phyloP scores from a whole-genome alignment of 2,797 vertebrate species.

The Hydrocynus forskahlii region DNA sequence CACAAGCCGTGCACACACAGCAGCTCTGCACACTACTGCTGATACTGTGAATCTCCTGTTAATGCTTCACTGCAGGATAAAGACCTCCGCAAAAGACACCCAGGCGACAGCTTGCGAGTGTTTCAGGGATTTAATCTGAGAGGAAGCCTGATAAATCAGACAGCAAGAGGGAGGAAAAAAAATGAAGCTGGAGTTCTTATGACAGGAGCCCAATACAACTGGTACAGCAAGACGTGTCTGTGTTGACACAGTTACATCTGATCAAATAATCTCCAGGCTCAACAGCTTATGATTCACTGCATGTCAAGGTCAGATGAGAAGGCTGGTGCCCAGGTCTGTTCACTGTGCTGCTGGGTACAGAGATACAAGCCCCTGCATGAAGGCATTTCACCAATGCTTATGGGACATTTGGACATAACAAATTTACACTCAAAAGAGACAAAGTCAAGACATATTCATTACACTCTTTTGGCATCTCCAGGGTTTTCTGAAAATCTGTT shows the following conservation, averaged over 20 bases:
- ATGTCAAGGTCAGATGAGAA: slow-evolving; percentile 43
- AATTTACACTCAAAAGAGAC: slow-evolving; percentile 8
- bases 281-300: slow-evolving; percentile 30
- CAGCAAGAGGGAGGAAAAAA: neutral
- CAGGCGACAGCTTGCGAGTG: neutral
- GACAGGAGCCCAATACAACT: slow-evolving; percentile 24
- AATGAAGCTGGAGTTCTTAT: neutral
- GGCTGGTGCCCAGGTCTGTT: neutral
- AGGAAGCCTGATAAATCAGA: slow-evolving; percentile 35
- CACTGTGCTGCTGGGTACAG: neutral
- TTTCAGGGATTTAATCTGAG: slow-evolving; percentile 33
- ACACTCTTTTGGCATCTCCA: neutral
- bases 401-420: neutral
- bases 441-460: slow-evolving; percentile 27
- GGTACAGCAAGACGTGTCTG: neutral
- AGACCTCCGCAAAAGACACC: slow-evolving; percentile 27
- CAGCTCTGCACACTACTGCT: slow-evolving; percentile 17
- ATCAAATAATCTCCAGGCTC: slow-evolving; percentile 44
- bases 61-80: slow-evolving; percentile 33
- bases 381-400: neutral
- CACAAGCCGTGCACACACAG: slow-evolving; percentile 16
- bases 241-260: slow-evolving; percentile 39
- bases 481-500: slow-evolving; percentile 7
- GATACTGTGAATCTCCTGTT: slow-evolving; percentile 14
- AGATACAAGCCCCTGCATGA: neutral